Conservation (phyloP, 2,113 vertebrate genomes). For the Campylorhamphus procurvoides region DNA sequence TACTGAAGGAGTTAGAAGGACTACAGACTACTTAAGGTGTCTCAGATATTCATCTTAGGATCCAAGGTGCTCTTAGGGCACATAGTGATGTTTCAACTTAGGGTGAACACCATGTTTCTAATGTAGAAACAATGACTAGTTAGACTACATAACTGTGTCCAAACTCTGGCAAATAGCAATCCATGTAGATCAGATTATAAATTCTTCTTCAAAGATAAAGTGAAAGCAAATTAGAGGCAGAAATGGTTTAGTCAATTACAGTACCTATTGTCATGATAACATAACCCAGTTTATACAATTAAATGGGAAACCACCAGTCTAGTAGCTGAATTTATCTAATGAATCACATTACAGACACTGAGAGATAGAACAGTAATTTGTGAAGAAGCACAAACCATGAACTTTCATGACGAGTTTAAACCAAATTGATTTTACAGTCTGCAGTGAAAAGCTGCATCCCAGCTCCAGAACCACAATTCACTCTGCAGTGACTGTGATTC, state of each 20-base stretch:
- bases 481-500: neutral
- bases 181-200: neutral
- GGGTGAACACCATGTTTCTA: neutral
- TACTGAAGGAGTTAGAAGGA: neutral
- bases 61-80: neutral
- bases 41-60: neutral
- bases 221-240: neutral
- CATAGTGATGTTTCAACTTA: neutral
- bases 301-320: neutral
- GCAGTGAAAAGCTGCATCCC: neutral
- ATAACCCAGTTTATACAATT: neutral
- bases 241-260: neutral
- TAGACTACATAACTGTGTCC: neutral
- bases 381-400: neutral
- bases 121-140: neutral
- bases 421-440: neutral
- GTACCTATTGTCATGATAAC: neutral
- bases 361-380: neutral
- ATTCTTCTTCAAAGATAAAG: neutral
- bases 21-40: neutral
- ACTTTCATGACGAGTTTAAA: neutral
- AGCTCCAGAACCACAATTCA: neutral
- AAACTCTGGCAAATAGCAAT: neutral
- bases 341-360: neutral
- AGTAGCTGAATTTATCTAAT: neutral